Percentiles rank a stretch among this genome's conserved stretches.
phyloP scores from a whole-genome alignment of 1,140 invertebrate species.

The Drosophila nigromelanica region DNA sequence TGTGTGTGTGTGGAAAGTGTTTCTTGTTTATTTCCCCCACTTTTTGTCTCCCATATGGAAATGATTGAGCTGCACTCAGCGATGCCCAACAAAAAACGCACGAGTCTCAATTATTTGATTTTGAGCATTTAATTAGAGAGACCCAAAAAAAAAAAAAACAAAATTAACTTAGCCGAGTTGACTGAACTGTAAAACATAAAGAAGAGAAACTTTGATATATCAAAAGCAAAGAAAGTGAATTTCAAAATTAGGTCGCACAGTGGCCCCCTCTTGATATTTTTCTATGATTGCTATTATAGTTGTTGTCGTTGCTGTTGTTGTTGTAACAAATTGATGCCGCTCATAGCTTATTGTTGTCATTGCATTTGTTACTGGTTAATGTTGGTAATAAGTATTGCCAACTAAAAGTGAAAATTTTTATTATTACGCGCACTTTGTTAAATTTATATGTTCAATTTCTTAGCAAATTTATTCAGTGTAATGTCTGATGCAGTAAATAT shows the following conservation, averaged over 20 bases:
- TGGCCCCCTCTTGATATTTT: slow-evolving; percentile 10
- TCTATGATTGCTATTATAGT: slow-evolving; percentile 10
- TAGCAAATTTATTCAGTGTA: neutral
- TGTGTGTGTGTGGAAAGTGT: slow-evolving; percentile 13
- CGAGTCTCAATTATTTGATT: slow-evolving; percentile 69
- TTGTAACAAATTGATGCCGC: slow-evolving; percentile 63
- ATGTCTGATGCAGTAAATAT: neutral
- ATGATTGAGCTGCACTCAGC: slow-evolving; percentile 41
- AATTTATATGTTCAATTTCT: neutral
- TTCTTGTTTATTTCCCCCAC: neutral
- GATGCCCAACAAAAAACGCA: slow-evolving; percentile 22
- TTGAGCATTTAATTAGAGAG: slow-evolving; percentile 67
- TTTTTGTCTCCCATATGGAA: slow-evolving; percentile 30
- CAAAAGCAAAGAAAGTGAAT: slow-evolving; percentile 77
- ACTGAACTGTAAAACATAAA: slow-evolving; percentile 52
- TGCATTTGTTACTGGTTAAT: slow-evolving; percentile 28
- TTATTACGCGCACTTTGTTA: neutral
- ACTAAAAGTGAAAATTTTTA: slow-evolving; percentile 46
- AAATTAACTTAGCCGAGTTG: slow-evolving; percentile 34
- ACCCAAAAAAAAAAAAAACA: slow-evolving; percentile 5
- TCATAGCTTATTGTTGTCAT: slow-evolving; percentile 43
- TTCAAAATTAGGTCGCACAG: slow-evolving; percentile 66
- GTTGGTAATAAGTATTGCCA: slow-evolving; percentile 39
- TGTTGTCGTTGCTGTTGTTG: slow-evolving; percentile 20
- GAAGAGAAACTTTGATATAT: slow-evolving; percentile 53